A percentile compares a stretch with the other conserved stretches of the same genome.
Evolutionary conservation across 2,113 vertebrate genomes (phyloP).

Genomic region (Glaucidium brasilianum): DNA sequence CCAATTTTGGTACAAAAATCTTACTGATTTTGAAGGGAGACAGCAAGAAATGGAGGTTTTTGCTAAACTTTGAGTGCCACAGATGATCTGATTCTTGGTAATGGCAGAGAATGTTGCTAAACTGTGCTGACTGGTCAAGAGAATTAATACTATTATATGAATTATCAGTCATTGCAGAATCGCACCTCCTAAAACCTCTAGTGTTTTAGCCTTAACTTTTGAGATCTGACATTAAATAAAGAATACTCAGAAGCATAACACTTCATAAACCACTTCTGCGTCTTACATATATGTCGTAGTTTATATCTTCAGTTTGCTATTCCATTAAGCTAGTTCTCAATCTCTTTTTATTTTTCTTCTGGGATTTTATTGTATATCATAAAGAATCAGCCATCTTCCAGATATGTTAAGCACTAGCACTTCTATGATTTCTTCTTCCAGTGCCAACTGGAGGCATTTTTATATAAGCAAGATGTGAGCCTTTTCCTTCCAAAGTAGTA

Average conservation of each 20-base stretch:
- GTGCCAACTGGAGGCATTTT: background rate
- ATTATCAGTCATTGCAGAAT: background rate
- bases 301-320: background rate
- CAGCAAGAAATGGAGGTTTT: background rate
- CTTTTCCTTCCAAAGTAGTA: conserved; percentile 1
- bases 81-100: background rate
- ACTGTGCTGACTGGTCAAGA: background rate
- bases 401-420: background rate
- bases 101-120: background rate
- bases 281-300: background rate
- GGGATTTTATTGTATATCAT: background rate
- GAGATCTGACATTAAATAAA: background rate
- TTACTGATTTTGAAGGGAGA: background rate
- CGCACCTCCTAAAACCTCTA: background rate
- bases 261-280: background rate
- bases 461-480: background rate
- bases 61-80: background rate
- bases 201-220: background rate
- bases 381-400: background rate
- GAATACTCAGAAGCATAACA: background rate
- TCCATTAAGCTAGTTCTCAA: background rate
- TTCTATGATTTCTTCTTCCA: background rate
- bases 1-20: background rate
- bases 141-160: background rate
- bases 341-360: background rate